These are phyloP conservation scores for Drosophila carrolli DNA, from an alignment of 1,140 invertebrate genomes.

Conservation along the genomic window DNA sequence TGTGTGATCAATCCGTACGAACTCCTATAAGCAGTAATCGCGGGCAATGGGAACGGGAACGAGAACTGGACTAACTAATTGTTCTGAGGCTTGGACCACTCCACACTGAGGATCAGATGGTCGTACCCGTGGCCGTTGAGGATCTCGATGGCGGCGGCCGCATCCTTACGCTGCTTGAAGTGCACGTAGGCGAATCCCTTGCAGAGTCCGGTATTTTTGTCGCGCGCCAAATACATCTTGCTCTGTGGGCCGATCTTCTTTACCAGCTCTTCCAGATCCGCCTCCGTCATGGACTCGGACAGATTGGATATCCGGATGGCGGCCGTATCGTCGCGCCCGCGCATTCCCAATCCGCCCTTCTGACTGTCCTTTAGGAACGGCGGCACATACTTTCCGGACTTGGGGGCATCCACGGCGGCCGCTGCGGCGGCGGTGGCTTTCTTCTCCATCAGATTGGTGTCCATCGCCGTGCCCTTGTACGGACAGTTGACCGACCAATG, in stretches of 20 bases:
- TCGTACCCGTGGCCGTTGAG: constrained; percentile 99
- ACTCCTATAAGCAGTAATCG: constrained; percentile 37
- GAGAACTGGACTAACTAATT: constrained; percentile 52
- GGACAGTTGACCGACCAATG: constrained; percentile 99
- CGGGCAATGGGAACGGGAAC: constrained; percentile 10
- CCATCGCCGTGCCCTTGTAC: constrained; percentile 95
- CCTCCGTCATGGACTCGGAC: constrained; percentile 97
- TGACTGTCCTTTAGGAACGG: constrained; percentile 94
- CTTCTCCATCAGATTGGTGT: constrained; percentile 86
- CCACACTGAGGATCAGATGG: constrained; percentile 98
- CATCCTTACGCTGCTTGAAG: constrained; percentile 95
- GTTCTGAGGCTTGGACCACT: constrained; percentile 97
- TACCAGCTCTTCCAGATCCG: constrained; percentile 98
- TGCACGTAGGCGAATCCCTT: constrained; percentile 99
- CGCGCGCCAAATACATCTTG: constrained; percentile 95
- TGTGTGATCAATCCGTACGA: constrained; percentile 36
- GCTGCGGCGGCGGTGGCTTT: constrained; percentile 75
- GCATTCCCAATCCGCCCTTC: constrained; percentile 89
- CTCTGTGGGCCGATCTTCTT: constrained; percentile 87
- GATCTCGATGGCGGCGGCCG: constrained; percentile 94
- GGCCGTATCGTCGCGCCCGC: constrained; percentile 91
- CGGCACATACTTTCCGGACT: constrained; percentile 91
- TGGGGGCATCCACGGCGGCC: constrained; percentile 82
- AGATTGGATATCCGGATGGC: constrained; percentile 99
- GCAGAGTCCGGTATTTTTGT: constrained; percentile 92